Conservation (phyloP, 64 coral and sea anemone species). For the Exaiptasia diaphana region DNA sequence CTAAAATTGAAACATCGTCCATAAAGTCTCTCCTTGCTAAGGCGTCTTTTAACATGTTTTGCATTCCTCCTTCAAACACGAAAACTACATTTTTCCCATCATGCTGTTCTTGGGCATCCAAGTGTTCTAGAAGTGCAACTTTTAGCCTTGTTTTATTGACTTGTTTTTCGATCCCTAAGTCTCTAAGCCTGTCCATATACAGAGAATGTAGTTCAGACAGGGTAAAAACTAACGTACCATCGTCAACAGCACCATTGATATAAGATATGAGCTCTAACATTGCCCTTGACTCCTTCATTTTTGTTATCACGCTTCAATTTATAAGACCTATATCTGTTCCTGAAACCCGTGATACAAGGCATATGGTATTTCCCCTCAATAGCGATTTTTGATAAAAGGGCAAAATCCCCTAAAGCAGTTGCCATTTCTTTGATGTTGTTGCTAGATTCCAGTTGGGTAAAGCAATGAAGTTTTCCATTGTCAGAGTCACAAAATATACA, state of each 20-base stretch:
- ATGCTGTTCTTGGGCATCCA: conserved; percentile 23
- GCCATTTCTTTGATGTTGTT: too few relatives aligned
- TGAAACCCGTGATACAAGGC: too few relatives aligned
- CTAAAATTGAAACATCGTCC: conserved; percentile 27
- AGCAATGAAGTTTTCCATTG: too few relatives aligned
- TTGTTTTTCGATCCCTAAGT: background rate
- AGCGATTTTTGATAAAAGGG: too few relatives aligned
- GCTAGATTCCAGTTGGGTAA: too few relatives aligned
- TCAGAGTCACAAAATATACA: too few relatives aligned
- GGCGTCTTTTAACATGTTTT: conserved; percentile 2
- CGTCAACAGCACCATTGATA: background rate
- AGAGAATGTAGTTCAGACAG: background rate
- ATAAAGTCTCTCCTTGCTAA: conserved; percentile 6
- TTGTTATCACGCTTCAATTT: background rate
- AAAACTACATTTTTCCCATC: conserved; percentile 35
- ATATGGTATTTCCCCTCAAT: too few relatives aligned
- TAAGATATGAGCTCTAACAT: background rate
- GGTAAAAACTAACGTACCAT: background rate
- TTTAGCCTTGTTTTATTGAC: conserved; percentile 56
- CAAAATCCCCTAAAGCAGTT: too few relatives aligned
- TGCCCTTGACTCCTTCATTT: background rate
- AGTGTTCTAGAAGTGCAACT: conserved; percentile 29
- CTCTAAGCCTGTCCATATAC: background rate
- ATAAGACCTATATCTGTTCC: too few relatives aligned
- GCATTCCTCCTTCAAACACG: conserved; percentile 17